Conservation (phyloP, 2,797 vertebrate species). For the Typhlichthys subterraneus region DNA sequence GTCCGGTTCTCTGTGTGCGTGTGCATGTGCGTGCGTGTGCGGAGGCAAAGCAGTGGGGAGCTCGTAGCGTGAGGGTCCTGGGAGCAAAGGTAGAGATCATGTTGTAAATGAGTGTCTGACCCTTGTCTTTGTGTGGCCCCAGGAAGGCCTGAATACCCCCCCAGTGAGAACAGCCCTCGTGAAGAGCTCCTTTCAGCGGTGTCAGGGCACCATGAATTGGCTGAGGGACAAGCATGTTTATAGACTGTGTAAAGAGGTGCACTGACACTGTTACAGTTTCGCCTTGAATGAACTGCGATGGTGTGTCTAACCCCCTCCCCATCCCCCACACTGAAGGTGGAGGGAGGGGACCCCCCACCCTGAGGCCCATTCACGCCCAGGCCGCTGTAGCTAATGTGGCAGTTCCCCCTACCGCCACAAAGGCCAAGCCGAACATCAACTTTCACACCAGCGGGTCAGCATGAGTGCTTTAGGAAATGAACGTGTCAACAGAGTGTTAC, state of each 20-base stretch:
- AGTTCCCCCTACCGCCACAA: constrained; percentile 78
- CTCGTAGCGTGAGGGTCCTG: constrained; percentile 67
- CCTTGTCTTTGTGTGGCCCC: constrained; percentile 77
- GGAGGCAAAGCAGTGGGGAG: constrained; percentile 28
- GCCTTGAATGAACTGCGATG: constrained; percentile 87
- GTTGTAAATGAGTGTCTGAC: constrained; percentile 84
- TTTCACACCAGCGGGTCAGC: constrained; percentile 85
- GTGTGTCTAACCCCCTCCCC: constrained; percentile 81
- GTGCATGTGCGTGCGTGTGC: constrained; percentile 7
- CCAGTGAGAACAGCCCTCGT: constrained; percentile 71
- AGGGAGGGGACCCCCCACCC: constrained; percentile 85
- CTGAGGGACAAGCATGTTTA: constrained; percentile 86
- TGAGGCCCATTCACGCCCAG: constrained; percentile 85
- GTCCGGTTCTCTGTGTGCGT: not conserved
- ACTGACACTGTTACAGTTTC: constrained; percentile 88
- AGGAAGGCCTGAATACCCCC: constrained; percentile 65
- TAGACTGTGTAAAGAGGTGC: constrained; percentile 92
- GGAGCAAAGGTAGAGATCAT: constrained; percentile 68
- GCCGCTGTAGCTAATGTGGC: constrained; percentile 89
- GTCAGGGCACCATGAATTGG: constrained; percentile 85
- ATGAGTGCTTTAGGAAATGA: constrained; percentile 91
- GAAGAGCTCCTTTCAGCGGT: constrained; percentile 76
- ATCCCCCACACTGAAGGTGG: constrained; percentile 63
- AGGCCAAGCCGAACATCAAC: constrained; percentile 86
- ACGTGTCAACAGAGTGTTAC: constrained; percentile 94